These are phyloP conservation scores for Melitaea cinxia DNA, from an alignment of 1,140 invertebrate genomes.

Conservation along the genomic window DNA sequence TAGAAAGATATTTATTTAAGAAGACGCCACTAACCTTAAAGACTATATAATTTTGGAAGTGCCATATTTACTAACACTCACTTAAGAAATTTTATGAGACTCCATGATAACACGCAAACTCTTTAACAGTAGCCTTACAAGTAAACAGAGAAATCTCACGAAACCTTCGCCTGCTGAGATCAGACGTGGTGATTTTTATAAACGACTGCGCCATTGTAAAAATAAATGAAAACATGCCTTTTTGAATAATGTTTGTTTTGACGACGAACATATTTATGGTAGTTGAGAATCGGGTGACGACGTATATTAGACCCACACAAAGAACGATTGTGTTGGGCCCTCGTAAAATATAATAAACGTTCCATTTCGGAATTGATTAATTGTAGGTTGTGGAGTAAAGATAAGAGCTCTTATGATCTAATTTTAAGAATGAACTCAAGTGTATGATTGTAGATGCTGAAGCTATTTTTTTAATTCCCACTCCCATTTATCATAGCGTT, in stretches of 20 bases:
- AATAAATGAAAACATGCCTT: constrained; percentile 73
- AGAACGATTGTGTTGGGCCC: constrained; percentile 67
- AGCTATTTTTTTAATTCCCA: constrained; percentile 58
- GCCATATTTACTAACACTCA: constrained; percentile 37
- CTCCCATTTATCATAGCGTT: constrained; percentile 52
- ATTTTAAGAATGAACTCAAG: constrained; percentile 56
- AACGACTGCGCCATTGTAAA: constrained; percentile 65
- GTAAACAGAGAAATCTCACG: constrained; percentile 50
- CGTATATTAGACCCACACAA: constrained; percentile 76
- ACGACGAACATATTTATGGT: constrained; percentile 62
- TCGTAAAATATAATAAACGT: constrained; percentile 69
- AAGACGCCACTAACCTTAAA: constrained; percentile 15
- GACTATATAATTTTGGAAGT: constrained; percentile 18
- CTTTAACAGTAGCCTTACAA: constrained; percentile 46
- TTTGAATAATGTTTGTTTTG: constrained; percentile 78
- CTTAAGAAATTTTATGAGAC: constrained; percentile 29
- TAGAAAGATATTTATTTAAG: constrained; percentile 40
- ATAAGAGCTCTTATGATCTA: constrained; percentile 51
- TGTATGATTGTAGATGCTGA: constrained; percentile 55
- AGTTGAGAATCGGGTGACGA: constrained; percentile 53
- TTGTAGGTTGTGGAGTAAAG: constrained; percentile 58
- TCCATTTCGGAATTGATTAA: constrained; percentile 76
- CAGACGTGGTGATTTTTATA: constrained; percentile 58
- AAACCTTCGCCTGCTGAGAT: constrained; percentile 49
- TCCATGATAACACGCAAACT: constrained; percentile 31